Base-by-base conservation (phyloP, 2,888 invertebrate genomes). In the Pterostichus niger region DNA sequence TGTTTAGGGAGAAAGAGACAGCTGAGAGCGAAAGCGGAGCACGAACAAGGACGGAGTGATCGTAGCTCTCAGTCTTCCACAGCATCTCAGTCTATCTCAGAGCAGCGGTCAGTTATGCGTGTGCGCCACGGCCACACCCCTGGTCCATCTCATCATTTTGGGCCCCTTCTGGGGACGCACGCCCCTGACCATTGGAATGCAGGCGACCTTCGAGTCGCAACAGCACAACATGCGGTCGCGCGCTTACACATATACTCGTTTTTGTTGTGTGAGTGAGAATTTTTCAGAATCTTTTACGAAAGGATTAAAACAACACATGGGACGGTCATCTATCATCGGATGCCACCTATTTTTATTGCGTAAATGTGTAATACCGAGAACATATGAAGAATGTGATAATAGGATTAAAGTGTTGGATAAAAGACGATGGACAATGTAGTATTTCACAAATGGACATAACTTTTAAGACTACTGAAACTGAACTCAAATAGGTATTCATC, bases 171-270 rank as follows among this genome's bases (percentile, higher is more conserved):
- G 31, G 76, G 68, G 76, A 83, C 77, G 83, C 35, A 68, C 83
- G 83, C 83, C 77, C 54, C 64, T 83, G 83, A 35, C 52, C 77
- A 64, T 33, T 85, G 86, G 88, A 88, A 88, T 88, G 88, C 86
- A 85, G 87, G 86, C 87, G 87, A 86, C 88, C 88, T 88, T 88
- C 87, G 85, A 83, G 44, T 77, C 31, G 76, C 77, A 76, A 61
- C 76, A 76, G 61, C 82, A 73, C 61, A 68, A 49, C 75, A 52
- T 33, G 44, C 46, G 44, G 46, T 44, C 71, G 68, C 71, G 44
- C 44, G 46, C 59, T 17, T 64, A 77, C 52, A 40, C 68, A 71
- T 4, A 71, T 17, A 17, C 44, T 7, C 40, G 17, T 31, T 40
- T 11, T 13, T 33, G 13, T 6, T n/a, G 40, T 44, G 44, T 40